Conservation (phyloP, 2,888 invertebrate species). For the Morinoia aosen region DNA sequence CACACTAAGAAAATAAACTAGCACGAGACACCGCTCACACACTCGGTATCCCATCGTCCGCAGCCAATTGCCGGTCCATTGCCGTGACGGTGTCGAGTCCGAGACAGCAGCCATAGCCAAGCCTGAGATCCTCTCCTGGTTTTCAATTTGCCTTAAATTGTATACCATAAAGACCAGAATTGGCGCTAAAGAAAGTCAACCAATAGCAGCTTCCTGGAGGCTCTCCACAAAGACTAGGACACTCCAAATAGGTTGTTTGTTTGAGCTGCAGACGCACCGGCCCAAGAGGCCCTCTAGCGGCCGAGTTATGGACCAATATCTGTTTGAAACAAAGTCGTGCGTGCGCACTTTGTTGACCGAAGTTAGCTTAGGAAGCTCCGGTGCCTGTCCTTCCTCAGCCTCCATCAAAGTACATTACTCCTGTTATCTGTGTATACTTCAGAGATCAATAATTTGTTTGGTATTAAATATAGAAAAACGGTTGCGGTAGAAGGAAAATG, state of each 20-base stretch:
- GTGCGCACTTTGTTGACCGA: background rate
- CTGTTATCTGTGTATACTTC: background rate
- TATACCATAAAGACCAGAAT: conserved; percentile 35
- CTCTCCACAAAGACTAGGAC: background rate
- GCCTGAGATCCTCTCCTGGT: background rate
- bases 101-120: background rate
- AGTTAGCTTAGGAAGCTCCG: background rate
- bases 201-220: conserved; percentile 40
- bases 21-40: background rate
- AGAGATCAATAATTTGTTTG: background rate
- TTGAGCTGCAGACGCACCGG: conserved; percentile 20
- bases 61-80: background rate
- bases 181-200: conserved; percentile 42
- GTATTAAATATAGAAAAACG: background rate
- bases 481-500: too few species aligned
- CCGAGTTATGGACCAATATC: conserved; percentile 34
- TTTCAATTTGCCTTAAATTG: conserved; percentile 38
- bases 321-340: conserved; percentile 24
- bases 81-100: background rate
- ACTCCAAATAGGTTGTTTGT: conserved; percentile 40
- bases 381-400: background rate
- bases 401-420: background rate
- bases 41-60: background rate
- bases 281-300: conserved; percentile 2
- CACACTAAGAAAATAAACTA: background rate